Conservation (phyloP, 1,140 invertebrate genomes). For the Cyclina sinensis region DNA sequence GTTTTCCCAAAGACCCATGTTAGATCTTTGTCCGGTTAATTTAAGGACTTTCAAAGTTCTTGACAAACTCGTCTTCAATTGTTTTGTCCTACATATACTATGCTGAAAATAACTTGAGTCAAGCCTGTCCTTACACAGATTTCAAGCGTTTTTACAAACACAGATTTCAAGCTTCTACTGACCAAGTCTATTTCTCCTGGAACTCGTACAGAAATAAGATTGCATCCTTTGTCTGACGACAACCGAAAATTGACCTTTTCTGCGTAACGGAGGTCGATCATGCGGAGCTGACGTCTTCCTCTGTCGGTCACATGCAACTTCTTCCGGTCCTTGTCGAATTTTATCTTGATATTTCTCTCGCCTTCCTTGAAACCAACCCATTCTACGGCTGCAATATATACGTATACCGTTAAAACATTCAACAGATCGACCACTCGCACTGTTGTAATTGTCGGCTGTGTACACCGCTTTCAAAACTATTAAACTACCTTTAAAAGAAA, state of each 20-base stretch:
- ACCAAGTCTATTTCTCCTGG: conserved; percentile 73
- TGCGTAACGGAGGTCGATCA: conserved; percentile 87
- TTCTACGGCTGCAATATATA: conserved; percentile 69
- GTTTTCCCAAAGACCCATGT: too few relatives aligned
- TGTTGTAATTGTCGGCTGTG: too few relatives aligned
- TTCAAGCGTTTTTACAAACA: background rate
- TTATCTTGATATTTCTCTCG: conserved; percentile 71
- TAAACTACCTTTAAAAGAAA: too few relatives aligned
- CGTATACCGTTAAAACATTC: background rate
- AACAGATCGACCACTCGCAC: background rate
- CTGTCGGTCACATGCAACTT: conserved; percentile 71
- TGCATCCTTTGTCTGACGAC: conserved; percentile 41
- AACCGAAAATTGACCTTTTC: conserved; percentile 57
- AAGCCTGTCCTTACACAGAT: background rate
- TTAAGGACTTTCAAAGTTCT: too few relatives aligned
- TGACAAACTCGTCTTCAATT: too few relatives aligned
- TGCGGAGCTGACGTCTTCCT: conserved; percentile 82
- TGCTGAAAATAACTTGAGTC: too few relatives aligned
- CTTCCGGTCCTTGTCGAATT: conserved; percentile 69
- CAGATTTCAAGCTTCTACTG: conserved; percentile 16
- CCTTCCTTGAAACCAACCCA: conserved; percentile 76
- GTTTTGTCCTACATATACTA: too few relatives aligned
- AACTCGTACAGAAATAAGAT: conserved; percentile 72
- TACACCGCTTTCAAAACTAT: too few relatives aligned
- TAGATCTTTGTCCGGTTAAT: too few relatives aligned